Evolutionary conservation across 2,888 invertebrate genomes (phyloP), one percentile per base, ranked within the genome.

Genomic region (Amphipyra berbera): DNA sequence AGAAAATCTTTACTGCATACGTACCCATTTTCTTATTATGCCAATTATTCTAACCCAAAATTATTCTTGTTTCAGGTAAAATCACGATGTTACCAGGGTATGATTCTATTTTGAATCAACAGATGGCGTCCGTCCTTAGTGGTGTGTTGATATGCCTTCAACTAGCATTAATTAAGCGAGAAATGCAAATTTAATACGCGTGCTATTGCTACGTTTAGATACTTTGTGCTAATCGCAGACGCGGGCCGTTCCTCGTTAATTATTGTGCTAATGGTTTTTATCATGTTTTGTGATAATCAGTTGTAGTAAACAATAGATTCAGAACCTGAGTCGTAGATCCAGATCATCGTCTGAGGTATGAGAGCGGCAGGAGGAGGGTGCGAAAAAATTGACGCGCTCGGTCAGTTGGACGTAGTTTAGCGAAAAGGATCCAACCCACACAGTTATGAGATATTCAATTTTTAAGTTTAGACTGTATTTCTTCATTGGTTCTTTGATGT

Each of bases 161-260:
- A 44, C 49, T 33, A 54, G 14, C 57, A 57, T 61, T 79, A 80
- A 81, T 76, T 81, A 72, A 57, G 52, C 63, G 56, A 62, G 61
- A 72, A 68, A 82, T 81, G 84, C 78, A 70, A 83, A 84, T 85
- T 78, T 62, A 78, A 83, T 82, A 73, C 66, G 54, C 78, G 58
- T 59, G 45, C 27, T 64, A 61, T 57, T 63, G 67, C 74, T 77
- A 82, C 71, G 73, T 73, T 82, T 79, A 81, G 78, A 56, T 56
- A 60, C 62, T 66, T 61, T 53, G 52, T 57, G 77, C 46, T 76
- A 81, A 82, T 79, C 66, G 35, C 50, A 64, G 56, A 65, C 56
- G 61, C 41, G 50, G 30, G 49, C 33, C 27, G 50, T 57, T 33
- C 54, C 56, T 47, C 33, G 35, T 57, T 57, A 41, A 63, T 70